phyloP scores from a whole-genome alignment of 2,113 vertebrate genomes.

The Phalacrocorax carbo region DNA sequence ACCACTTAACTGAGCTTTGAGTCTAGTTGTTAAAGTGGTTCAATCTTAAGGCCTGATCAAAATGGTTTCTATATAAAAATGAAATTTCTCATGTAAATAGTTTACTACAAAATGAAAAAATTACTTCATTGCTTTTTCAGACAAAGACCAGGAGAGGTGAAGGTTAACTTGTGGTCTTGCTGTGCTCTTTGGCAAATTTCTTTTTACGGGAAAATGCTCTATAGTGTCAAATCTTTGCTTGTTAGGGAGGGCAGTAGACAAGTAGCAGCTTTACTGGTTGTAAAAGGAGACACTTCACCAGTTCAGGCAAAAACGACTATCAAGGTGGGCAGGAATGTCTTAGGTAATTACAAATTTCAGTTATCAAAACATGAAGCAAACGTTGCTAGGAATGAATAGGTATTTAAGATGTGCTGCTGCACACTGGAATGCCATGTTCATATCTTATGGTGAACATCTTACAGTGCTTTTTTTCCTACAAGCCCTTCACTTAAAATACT shows the following conservation, averaged over 20 bases:
- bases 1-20: background rate
- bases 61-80: background rate
- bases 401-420: background rate
- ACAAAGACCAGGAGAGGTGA: background rate
- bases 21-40: background rate
- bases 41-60: background rate
- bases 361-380: background rate
- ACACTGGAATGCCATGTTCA: fast-evolving
- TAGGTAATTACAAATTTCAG: background rate
- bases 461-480: background rate
- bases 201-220: fast-evolving
- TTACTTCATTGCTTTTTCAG: background rate
- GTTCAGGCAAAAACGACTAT: background rate
- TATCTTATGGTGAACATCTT: background rate
- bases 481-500: background rate
- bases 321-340: background rate
- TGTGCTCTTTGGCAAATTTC: background rate
- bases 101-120: background rate
- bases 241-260: background rate
- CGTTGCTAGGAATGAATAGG: background rate
- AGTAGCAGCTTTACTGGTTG: background rate
- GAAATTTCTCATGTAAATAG: background rate
- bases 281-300: background rate
- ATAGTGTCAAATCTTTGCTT: background rate
- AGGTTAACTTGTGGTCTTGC: background rate